These are phyloP conservation scores for Dinothrombium tinctorium DNA, from an alignment of 1,140 invertebrate species.

Conservation along the genomic window DNA sequence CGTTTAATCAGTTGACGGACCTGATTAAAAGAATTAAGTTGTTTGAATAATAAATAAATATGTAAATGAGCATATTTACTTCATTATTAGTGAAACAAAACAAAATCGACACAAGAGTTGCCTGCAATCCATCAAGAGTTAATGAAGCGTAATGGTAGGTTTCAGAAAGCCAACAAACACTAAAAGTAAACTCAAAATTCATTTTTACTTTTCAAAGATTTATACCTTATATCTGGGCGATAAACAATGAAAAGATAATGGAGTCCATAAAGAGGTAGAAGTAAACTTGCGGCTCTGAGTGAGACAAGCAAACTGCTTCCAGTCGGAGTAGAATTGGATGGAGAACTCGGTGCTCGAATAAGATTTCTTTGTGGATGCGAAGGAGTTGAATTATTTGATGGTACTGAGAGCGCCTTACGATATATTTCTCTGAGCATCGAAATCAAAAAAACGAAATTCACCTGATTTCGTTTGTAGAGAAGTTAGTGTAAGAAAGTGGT, in stretches of 20 bases:
- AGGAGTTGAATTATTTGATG: not conserved
- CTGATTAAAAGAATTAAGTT: no score
- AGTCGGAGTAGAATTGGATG: not conserved
- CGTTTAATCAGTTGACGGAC: no score
- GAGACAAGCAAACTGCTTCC: slow-evolving; percentile 8
- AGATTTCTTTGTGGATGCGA: not conserved
- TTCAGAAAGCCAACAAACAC: slow-evolving; percentile 12
- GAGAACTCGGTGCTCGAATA: not conserved
- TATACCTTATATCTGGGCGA: slow-evolving; percentile 10
- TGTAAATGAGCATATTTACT: not conserved
- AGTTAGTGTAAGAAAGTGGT: no score
- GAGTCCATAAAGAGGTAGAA: slow-evolving; percentile 13
- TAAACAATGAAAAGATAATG: slow-evolving; percentile 12
- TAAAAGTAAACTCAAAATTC: not conserved
- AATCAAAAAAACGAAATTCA: slow-evolving; percentile 8
- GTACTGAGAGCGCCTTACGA: slow-evolving; percentile 5
- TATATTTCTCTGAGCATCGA: slow-evolving; percentile 7
- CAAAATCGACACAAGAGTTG: slow-evolving; percentile 9
- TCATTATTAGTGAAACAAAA: slow-evolving; percentile 13
- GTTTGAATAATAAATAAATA: no score
- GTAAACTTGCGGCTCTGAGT: slow-evolving; percentile 9
- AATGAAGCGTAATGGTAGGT: slow-evolving; percentile 10
- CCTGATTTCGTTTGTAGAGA: no score
- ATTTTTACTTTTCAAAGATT: not conserved
- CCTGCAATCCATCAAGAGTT: slow-evolving; percentile 12